phyloP scores from a whole-genome alignment of 2,113 vertebrate genomes.

The Cebidichthys violaceus region DNA sequence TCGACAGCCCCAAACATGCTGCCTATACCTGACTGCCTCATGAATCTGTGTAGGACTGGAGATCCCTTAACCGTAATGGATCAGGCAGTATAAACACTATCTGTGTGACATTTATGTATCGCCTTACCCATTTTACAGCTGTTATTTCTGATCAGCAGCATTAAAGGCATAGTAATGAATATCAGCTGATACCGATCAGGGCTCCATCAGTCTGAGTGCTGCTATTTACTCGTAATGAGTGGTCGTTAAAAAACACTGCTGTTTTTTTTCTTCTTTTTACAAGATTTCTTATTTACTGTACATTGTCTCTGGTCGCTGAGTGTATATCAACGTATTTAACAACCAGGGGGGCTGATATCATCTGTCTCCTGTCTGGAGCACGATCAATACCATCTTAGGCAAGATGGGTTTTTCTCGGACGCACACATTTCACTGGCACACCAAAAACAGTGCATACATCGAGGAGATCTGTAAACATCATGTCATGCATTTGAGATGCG shows the following conservation, averaged over 20 bases:
- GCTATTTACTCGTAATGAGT: conserved; percentile 49
- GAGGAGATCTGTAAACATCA: conserved; percentile 48
- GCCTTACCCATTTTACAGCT: conserved; percentile 40
- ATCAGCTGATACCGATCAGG: conserved; percentile 49
- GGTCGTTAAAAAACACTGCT: conserved; percentile 53
- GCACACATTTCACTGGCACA: conserved; percentile 6
- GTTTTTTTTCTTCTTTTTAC: conserved; percentile 43
- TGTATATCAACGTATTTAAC: conserved; percentile 65
- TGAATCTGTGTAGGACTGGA: neutral
- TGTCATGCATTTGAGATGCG: conserved; percentile 48
- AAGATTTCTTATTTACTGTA: conserved; percentile 64
- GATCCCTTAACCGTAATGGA: conserved; percentile 32
- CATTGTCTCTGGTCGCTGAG: conserved; percentile 44
- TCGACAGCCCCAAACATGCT: neutral
- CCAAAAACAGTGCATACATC: conserved; percentile 38
- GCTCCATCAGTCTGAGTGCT: conserved; percentile 20
- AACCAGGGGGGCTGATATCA: conserved; percentile 41
- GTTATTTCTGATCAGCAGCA: conserved; percentile 45
- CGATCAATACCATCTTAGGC: conserved; percentile 68
- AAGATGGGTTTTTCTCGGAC: conserved; percentile 24
- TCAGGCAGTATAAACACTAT: conserved; percentile 46
- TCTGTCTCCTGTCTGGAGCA: conserved; percentile 51
- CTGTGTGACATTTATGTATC: conserved; percentile 66
- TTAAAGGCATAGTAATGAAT: conserved; percentile 33
- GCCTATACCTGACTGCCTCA: neutral